Evolutionary conservation across 2,113 vertebrate species (phyloP), one percentile per base, ranked within the genome.

Genomic region (Ciconia boyciana): DNA sequence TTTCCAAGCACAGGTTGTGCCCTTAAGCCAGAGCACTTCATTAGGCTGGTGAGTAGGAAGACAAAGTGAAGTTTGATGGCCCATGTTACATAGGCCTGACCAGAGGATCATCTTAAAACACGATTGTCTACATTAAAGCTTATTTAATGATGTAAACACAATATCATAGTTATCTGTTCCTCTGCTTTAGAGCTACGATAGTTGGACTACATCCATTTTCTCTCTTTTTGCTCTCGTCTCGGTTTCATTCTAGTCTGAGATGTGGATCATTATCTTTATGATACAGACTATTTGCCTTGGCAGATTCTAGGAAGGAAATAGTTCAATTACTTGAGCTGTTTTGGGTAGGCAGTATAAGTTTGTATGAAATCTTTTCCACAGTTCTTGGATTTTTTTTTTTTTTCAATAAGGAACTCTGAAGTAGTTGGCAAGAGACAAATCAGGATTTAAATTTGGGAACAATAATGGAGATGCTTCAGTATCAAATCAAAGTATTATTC

Each of bases 201-300:
- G 87, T 71, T 78, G 74, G 52, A 48, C 31, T 54, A 36, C 16
- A n/a, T 55, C 29, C 8, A 68, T 79, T 91, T 93, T 82, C 48
- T 76, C 44, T 89, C 24, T 58, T 87, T 81, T 54, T 83, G n/a
- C 31, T 93, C 83, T 90, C 75, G 36, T 79, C 57, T 88, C 8
- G 0, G 58, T 79, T 96, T 93, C 8, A 7, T 83, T 83, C 82
- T 14, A 19, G 46, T 46, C 66, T 41, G 70, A 96, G 87, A 91
- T 85, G 61, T 85, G 87, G 58, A 76, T 95, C 83, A 36, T 89
- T 94, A 86, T 72, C 28, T 66, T 66, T 54, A 16, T 26, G 43
- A 88, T 34, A 39, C 77, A 82, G 65, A 68, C 79, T 93, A 41
- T 94, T 93, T 96, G 52, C 66, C 76, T 92, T 93, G 86, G 69